Base-by-base conservation (phyloP, 30 jellyfish, hydroid and myxozoan species). In the Pelagia noctiluca region DNA sequence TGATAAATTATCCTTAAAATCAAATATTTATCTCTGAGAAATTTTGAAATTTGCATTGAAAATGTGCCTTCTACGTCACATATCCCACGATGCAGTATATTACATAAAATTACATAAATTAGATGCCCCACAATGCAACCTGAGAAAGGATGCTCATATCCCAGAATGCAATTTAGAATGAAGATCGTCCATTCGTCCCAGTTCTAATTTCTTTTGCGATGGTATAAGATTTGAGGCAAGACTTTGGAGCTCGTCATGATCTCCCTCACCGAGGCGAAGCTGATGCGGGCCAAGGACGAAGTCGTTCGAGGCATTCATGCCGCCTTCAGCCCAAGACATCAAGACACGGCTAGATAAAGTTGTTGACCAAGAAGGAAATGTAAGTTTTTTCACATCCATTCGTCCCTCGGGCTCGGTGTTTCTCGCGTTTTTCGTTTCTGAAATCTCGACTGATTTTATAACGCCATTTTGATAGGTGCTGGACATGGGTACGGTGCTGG, bases 251-350 rank as follows among this genome's bases (percentile, higher is more conserved):
- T 84, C 96, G 96, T 78, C 96, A 87, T 87, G 96, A 71, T 88
- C 78, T 50, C 88, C 88, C 88, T 71, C 82, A 78, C 57, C 85
- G 83, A 64, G 90, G 63, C 76, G 86, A 71, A 77, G 89, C 90
- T 87, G 88, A 87, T 87, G 96, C 88, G 47, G 80, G 61, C 96
- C 91, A 86, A 79, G 84, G 92, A 65, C 75, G 82, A 64, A 1
- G 31, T 75, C 61, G 84, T 71, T 79, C 50, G 68, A 78, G 98
- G 97, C 98, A 80, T 93, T 86, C 98, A 93, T 93, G 98, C 98
- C 98, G 96, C 98, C 98, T 97, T 87, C 98, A 87, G 93, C 98
- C 93, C 92, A 75, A 76, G 98, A 93, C 54, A 87, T 93, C 66
- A 93, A 93, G 91, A 85, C 97, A 70, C 98, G 98, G 87, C 88